Evolutionary conservation across 2,888 invertebrate species (phyloP).

Genomic region (Spilarctia lutea): DNA sequence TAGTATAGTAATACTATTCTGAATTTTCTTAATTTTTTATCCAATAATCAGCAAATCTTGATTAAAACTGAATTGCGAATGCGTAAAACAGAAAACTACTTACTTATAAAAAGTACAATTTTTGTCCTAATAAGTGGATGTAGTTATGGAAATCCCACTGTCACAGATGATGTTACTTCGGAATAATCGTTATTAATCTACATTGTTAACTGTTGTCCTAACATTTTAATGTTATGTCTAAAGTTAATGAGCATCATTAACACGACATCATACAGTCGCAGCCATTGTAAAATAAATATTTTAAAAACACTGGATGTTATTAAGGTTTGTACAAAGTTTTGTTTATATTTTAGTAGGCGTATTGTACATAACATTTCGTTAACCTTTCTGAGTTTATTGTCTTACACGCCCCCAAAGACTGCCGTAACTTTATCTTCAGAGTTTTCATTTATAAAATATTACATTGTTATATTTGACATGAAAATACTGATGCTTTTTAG

Average conservation of each 20-base stretch:
- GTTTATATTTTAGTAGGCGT: slow-evolving; percentile 26
- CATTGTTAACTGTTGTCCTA: slow-evolving; percentile 36
- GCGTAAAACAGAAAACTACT: not conserved
- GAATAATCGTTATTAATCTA: slow-evolving; percentile 44
- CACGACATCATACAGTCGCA: slow-evolving; percentile 26
- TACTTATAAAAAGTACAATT: not conserved
- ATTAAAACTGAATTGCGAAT: not conserved
- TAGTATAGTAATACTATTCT: not conserved
- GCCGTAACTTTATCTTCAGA: slow-evolving; percentile 12
- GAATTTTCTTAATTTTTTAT: not conserved
- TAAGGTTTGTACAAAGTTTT: slow-evolving; percentile 31
- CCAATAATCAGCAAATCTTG: not conserved
- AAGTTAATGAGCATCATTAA: slow-evolving; percentile 41
- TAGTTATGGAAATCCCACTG: slow-evolving; percentile 46
- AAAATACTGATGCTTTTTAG: slow-evolving; percentile 10
- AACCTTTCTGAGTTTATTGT: slow-evolving; percentile 24
- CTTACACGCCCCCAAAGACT: slow-evolving; percentile 23
- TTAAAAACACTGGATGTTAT: slow-evolving; percentile 28
- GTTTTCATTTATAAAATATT: slow-evolving; percentile 24
- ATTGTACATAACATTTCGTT: slow-evolving; percentile 36
- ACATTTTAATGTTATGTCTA: slow-evolving; percentile 33
- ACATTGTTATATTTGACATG: slow-evolving; percentile 17
- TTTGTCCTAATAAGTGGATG: slow-evolving; percentile 28
- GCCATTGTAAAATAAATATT: slow-evolving; percentile 23
- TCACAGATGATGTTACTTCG: slow-evolving; percentile 38